Evolutionary conservation across 2,113 vertebrate species (phyloP).

Genomic region (Zosterops japonicus): DNA sequence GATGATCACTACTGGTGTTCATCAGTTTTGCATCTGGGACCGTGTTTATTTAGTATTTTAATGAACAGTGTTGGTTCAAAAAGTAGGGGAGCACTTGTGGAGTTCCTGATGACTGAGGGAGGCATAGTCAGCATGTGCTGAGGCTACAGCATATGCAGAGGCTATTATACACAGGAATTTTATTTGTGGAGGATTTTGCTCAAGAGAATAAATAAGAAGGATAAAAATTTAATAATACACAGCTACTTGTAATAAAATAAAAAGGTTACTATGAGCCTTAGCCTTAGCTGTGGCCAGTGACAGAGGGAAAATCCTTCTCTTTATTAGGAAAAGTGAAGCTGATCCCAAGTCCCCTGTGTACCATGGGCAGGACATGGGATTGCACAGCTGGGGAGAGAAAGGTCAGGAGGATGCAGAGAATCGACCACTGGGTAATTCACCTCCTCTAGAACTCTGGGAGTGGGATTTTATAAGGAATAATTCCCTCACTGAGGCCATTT

Average conservation of each 20-base stretch:
- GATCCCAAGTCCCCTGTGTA: not conserved
- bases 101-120: not conserved
- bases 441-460: not conserved
- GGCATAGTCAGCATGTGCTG: not conserved
- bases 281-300: not conserved
- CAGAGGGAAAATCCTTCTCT: not conserved
- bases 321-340: not conserved
- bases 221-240: not conserved
- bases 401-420: not conserved
- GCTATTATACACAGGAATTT: not conserved
- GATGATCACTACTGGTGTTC: not conserved
- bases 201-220: not conserved
- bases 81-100: not conserved
- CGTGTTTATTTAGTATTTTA: constrained; percentile 41
- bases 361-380: not conserved
- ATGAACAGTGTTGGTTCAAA: constrained; percentile 13
- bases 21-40: constrained; percentile 2
- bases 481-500: not conserved
- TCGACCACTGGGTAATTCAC: rapidly evolving
- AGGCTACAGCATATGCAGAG: not conserved
- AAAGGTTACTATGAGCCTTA: not conserved
- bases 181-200: not conserved
- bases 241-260: not conserved
- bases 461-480: not conserved
- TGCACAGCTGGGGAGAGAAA: not conserved